These are phyloP conservation scores for Tiaroga cobitis DNA, from an alignment of 2,797 vertebrate genomes.

Conservation along the genomic window DNA sequence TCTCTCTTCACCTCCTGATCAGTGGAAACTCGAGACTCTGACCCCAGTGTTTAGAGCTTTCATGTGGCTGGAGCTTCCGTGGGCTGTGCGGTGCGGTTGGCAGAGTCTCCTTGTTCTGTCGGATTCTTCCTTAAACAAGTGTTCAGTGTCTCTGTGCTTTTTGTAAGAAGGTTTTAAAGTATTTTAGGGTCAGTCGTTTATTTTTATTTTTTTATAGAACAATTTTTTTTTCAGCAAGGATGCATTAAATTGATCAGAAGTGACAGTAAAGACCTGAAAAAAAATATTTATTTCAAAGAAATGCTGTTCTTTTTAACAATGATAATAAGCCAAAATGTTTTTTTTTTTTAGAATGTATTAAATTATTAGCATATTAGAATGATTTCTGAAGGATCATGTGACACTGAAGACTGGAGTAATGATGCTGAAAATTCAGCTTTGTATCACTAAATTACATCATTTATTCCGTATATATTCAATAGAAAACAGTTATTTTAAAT, in stretches of 20 bases:
- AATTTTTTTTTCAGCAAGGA: background rate
- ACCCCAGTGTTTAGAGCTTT: constrained; percentile 35
- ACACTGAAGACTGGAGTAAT: background rate
- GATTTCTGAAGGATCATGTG: background rate
- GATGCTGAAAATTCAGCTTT: background rate
- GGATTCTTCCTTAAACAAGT: constrained; percentile 65
- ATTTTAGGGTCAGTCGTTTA: background rate
- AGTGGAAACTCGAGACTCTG: constrained; percentile 69
- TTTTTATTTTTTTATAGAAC: background rate
- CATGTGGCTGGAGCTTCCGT: constrained; percentile 21
- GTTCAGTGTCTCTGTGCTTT: constrained; percentile 61
- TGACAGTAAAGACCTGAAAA: background rate
- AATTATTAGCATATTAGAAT: background rate
- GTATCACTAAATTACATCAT: background rate
- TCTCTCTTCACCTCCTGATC: constrained; percentile 80
- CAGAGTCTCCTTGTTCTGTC: constrained; percentile 54
- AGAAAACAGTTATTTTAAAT: background rate
- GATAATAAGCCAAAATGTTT: too few species aligned
- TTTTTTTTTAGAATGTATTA: too few species aligned
- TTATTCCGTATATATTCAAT: background rate
- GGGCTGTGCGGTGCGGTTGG: constrained; percentile 58
- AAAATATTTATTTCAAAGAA: background rate
- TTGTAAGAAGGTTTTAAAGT: constrained; percentile 4
- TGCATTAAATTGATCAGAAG: background rate
- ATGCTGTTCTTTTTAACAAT: background rate